Conservation (phyloP, 2,797 vertebrate genomes). For the Lutjanus argentimaculatus region DNA sequence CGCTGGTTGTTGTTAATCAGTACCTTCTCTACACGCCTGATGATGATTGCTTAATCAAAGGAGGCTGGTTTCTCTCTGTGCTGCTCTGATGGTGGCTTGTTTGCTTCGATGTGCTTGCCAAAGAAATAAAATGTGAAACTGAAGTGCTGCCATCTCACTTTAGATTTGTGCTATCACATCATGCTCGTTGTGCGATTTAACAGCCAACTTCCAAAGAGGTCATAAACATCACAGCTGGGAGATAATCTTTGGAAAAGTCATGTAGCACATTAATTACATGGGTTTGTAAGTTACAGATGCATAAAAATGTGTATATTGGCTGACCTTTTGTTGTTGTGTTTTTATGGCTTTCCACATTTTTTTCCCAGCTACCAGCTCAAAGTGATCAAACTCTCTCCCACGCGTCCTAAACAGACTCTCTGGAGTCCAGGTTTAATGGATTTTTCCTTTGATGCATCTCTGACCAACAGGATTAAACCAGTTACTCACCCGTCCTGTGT, state of each 20-base stretch:
- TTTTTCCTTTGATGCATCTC: neutral
- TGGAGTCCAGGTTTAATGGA: neutral
- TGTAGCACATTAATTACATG: neutral
- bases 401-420: neutral
- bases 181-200: neutral
- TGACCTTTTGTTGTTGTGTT: constrained; percentile 1
- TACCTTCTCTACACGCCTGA: neutral
- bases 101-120: neutral
- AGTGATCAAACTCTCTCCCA: neutral
- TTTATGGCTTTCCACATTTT: neutral
- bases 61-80: neutral
- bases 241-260: neutral
- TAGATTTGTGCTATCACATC: too few species aligned
- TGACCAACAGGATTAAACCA: neutral
- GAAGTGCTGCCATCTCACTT: neutral
- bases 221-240: neutral
- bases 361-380: neutral
- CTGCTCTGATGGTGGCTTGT: neutral
- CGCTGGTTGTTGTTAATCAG: neutral
- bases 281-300: neutral
- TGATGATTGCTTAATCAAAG: neutral
- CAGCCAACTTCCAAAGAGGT: neutral
- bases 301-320: neutral
- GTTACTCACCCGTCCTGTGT: constrained; percentile 85
- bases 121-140: neutral